A percentile compares a stretch with the other conserved stretches of the same genome.
These are phyloP conservation scores for Albula glossodonta DNA, from an alignment of 2,113 vertebrate genomes.

Conservation along the genomic window DNA sequence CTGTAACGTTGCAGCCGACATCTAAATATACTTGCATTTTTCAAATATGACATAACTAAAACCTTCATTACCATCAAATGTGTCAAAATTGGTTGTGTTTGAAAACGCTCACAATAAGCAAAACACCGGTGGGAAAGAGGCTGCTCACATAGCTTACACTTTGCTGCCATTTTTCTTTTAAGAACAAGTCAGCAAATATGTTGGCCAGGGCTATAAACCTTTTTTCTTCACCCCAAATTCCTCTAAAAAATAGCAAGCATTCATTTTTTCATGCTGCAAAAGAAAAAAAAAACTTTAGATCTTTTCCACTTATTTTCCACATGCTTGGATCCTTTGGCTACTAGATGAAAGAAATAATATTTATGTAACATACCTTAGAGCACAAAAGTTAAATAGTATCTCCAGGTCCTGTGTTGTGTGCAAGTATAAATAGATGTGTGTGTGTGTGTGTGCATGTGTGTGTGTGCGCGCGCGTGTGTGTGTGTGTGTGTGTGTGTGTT, in stretches of 20 bases:
- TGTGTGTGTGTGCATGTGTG: background rate
- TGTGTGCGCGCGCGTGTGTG: background rate
- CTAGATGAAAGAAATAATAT: no score
- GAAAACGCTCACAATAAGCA: background rate
- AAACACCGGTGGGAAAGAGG: slow-evolving; percentile 39
- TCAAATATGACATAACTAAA: background rate
- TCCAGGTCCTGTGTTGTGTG: no score
- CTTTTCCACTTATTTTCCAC: background rate
- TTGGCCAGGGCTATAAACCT: slow-evolving; percentile 32
- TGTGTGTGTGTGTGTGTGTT: no score
- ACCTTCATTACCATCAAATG: background rate
- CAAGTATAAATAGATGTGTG: no score
- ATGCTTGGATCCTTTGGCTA: background rate
- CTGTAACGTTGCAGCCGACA: background rate
- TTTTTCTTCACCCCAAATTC: slow-evolving; percentile 34
- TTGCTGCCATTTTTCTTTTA: slow-evolving; percentile 28
- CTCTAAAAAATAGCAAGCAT: slow-evolving; percentile 25
- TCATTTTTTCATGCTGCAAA: slow-evolving; percentile 16
- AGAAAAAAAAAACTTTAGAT: slow-evolving; percentile 10
- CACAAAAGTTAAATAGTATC: no score
- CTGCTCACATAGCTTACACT: slow-evolving; percentile 28
- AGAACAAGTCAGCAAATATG: slow-evolving; percentile 26
- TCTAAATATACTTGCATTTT: background rate
- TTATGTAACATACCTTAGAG: no score
- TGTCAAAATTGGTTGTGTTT: background rate